A percentile compares a stretch with the other conserved stretches of the same genome.
phyloP scores from a whole-genome alignment of 2,797 vertebrate genomes.

The Lepus townsendii region DNA sequence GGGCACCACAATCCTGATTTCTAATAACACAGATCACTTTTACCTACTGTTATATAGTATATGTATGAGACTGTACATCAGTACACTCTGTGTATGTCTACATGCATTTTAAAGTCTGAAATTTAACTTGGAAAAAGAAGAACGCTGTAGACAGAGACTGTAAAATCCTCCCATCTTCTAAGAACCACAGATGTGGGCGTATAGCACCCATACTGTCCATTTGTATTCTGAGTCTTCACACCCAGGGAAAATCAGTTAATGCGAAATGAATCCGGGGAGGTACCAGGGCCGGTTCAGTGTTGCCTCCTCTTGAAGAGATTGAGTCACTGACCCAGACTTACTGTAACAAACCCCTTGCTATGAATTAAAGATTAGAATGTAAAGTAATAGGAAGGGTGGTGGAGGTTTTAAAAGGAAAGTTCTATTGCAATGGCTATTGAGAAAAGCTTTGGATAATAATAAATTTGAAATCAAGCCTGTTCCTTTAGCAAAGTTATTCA shows the following conservation, averaged over 20 bases:
- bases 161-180: background rate
- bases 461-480: background rate
- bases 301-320: background rate
- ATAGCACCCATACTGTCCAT: background rate
- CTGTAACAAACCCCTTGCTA: slow-evolving; percentile 40
- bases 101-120: slow-evolving; percentile 6
- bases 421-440: background rate
- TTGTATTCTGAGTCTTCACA: background rate
- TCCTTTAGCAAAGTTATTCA: background rate
- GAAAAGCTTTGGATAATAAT: background rate
- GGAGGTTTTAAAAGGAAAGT: slow-evolving; percentile 12
- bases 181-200: background rate
- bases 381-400: background rate
- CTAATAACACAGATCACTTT: background rate
- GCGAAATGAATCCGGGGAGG: background rate
- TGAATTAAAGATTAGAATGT: slow-evolving; percentile 51
- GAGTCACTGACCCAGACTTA: background rate
- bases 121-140: background rate
- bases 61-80: background rate
- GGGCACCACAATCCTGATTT: background rate
- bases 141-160: background rate
- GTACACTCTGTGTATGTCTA: background rate
- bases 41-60: background rate
- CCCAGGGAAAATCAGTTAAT: background rate
- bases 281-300: background rate